Evolutionary conservation across 2,113 vertebrate genomes (phyloP).

Genomic region (Hystrix brachyura): DNA sequence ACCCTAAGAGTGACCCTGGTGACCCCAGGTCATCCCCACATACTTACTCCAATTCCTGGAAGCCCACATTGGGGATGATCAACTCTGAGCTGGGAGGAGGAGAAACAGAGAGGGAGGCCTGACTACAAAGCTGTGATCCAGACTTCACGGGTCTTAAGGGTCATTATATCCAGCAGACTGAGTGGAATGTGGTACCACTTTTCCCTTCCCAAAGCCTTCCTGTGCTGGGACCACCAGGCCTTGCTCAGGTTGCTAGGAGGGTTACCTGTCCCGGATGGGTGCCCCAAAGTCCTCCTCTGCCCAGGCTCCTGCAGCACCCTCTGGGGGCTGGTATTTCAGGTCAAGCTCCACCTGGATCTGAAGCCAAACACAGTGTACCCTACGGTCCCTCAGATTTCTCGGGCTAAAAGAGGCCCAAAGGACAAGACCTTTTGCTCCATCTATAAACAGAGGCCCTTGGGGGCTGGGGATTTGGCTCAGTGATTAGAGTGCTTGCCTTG

Average conservation of each 20-base stretch:
- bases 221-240: background rate
- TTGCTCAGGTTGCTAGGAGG: background rate
- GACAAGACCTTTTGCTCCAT: background rate
- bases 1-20: background rate
- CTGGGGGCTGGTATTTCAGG: slow-evolving; percentile 92
- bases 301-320: slow-evolving; percentile 93
- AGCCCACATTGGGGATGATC: slow-evolving; percentile 91
- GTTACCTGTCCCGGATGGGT: slow-evolving; percentile 86
- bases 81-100: slow-evolving; percentile 88
- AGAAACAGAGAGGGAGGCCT: background rate
- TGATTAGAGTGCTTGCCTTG: too few relatives aligned
- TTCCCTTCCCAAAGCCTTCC: background rate
- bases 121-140: background rate
- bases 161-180: background rate
- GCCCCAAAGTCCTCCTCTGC: slow-evolving; percentile 91
- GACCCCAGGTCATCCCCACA: background rate
- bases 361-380: slow-evolving; percentile 30
- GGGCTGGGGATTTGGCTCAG: background rate
- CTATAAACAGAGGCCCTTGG: background rate
- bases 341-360: slow-evolving; percentile 96
- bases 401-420: background rate
- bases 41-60: slow-evolving; percentile 91
- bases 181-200: background rate
- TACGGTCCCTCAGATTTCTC: background rate
- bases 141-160: background rate